These are phyloP conservation scores for Calephelis nemesis DNA, from an alignment of 1,140 invertebrate species.

Conservation along the genomic window DNA sequence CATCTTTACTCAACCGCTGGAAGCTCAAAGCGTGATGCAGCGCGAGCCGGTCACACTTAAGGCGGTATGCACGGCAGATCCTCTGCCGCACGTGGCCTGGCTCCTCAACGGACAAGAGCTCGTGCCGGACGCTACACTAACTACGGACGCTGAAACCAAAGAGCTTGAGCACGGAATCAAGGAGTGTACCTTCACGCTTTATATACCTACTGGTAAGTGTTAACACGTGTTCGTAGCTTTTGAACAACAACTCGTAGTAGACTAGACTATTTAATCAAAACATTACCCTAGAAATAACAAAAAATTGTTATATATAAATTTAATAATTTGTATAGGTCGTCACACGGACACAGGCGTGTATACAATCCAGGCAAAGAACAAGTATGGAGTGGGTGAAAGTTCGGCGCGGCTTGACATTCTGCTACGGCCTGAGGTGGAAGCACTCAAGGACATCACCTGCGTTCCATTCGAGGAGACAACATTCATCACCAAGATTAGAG, in stretches of 20 bases:
- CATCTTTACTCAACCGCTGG: conserved; percentile 84
- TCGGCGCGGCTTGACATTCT: conserved; percentile 87
- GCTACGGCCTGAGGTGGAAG: conserved; percentile 86
- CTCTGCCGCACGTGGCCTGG: conserved; percentile 81
- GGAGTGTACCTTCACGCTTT: conserved; percentile 86
- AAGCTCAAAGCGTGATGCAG: conserved; percentile 84
- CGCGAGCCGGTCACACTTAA: conserved; percentile 86
- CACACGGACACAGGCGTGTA: conserved; percentile 90
- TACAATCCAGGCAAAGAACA: conserved; percentile 87
- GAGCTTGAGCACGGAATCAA: conserved; percentile 86
- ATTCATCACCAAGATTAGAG: conserved; percentile 85
- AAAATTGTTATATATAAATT: neutral
- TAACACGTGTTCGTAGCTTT: neutral
- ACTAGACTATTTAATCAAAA: no score
- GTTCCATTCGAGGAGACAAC: conserved; percentile 85
- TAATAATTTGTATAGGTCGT: conserved; percentile 72
- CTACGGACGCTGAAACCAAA: conserved; percentile 80
- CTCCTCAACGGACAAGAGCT: conserved; percentile 78
- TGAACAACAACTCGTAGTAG: neutral
- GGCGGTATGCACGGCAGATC: conserved; percentile 90
- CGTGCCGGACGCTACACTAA: conserved; percentile 63
- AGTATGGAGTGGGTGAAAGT: conserved; percentile 85
- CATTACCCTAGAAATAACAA: no score
- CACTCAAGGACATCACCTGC: conserved; percentile 85
- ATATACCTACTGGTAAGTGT: conserved; percentile 81